Evolutionary conservation across 2,888 invertebrate genomes (phyloP).

Genomic region (Drosophila quinaria): DNA sequence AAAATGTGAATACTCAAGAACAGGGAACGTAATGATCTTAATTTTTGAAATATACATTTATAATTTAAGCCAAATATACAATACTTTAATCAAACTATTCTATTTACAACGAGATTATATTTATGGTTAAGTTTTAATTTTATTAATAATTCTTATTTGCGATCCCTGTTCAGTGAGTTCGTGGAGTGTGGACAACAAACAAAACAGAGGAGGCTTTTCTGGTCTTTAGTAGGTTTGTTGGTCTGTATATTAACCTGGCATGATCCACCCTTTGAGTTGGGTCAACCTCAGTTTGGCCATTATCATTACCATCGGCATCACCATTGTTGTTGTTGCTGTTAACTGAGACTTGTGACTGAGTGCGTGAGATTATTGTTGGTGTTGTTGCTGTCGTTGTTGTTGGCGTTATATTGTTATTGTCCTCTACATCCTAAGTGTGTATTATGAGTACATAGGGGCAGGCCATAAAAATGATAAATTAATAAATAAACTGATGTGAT

Average conservation of each 20-base stretch:
- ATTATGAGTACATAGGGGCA: conserved; percentile 9
- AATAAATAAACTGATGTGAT: neutral
- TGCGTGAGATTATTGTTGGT: conserved; percentile 59
- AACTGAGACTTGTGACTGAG: conserved; percentile 63
- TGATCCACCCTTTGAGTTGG: conserved; percentile 45
- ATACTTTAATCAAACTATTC: too few species aligned
- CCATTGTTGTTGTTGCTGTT: conserved; percentile 38
- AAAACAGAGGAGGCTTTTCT: conserved; percentile 9
- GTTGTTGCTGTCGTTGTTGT: conserved; percentile 12
- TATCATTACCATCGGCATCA: conserved; percentile 6
- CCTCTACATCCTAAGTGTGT: conserved; percentile 71
- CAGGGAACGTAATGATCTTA: neutral
- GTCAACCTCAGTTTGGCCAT: conserved; percentile 32
- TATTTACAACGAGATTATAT: too few species aligned
- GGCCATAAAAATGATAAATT: neutral
- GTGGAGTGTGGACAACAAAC: conserved; percentile 21
- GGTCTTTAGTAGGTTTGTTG: neutral
- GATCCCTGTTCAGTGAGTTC: neutral
- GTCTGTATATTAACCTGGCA: conserved; percentile 64
- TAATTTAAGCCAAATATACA: too few species aligned
- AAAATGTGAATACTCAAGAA: neutral
- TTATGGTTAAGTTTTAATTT: neutral
- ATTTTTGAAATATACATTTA: neutral
- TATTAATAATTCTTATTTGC: neutral
- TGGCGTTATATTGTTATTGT: conserved; percentile 61